Conservation (phyloP, 2,888 invertebrate species). For the Osedax frankpressi region DNA sequence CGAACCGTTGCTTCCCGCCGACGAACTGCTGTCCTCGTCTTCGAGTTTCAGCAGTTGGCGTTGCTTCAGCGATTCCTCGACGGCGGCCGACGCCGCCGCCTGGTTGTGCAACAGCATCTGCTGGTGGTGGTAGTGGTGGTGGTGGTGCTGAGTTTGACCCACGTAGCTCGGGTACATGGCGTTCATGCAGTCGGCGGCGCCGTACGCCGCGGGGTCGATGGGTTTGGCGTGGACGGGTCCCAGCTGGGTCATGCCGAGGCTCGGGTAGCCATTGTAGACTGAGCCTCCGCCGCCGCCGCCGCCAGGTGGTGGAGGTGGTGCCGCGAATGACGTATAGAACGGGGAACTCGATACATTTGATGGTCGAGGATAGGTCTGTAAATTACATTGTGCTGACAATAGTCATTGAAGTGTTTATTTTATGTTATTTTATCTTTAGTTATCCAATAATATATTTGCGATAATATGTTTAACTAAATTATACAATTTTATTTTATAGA, state of each 20-base stretch:
- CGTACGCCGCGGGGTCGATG: not conserved
- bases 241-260: not conserved
- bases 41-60: not conserved
- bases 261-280: not conserved
- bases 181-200: not conserved
- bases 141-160: not conserved
- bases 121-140: not conserved
- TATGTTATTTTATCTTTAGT: too few relatives aligned
- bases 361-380: not conserved
- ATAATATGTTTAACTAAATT: too few relatives aligned
- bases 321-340: not conserved
- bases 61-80: not conserved
- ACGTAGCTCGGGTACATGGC: not conserved
- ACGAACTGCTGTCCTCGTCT: not conserved
- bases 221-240: not conserved
- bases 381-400: too few relatives aligned
- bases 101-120: not conserved
- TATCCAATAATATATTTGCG: too few relatives aligned
- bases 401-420: too few relatives aligned
- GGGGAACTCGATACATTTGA: not conserved
- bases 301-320: conserved; percentile 1
- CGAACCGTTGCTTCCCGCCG: not conserved
- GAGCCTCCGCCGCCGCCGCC: not conserved
- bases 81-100: not conserved
- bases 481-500: too few relatives aligned